phyloP scores from a whole-genome alignment of 2,113 vertebrate genomes.

The Calonectris borealis region DNA sequence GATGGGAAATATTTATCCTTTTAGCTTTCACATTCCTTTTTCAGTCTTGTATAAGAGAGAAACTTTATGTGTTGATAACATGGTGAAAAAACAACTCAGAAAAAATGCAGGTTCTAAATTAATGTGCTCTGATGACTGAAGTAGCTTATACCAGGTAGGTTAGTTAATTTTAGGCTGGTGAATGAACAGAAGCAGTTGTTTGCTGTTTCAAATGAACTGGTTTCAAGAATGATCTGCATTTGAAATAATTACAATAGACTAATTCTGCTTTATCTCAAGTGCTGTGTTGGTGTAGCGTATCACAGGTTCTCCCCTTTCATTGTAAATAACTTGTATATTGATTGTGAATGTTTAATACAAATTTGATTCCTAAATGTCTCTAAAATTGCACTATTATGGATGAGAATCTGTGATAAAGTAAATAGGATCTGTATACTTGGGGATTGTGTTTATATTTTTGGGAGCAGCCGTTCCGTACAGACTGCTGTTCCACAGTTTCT shows the following conservation, averaged over 20 bases:
- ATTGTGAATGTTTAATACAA: background rate
- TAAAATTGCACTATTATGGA: background rate
- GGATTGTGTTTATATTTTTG: background rate
- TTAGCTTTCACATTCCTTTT: background rate
- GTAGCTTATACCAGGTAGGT: background rate
- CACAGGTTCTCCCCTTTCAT: background rate
- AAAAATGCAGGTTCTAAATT: background rate
- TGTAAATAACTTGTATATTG: background rate
- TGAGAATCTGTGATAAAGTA: background rate
- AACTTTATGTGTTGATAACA: background rate
- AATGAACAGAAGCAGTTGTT: background rate
- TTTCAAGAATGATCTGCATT: background rate
- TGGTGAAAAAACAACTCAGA: background rate
- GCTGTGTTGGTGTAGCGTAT: background rate
- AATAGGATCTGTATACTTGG: background rate
- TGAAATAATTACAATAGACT: background rate
- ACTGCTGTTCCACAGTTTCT: background rate
- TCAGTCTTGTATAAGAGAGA: background rate
- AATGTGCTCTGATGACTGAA: background rate
- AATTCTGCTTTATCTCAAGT: background rate
- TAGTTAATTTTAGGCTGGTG: background rate
- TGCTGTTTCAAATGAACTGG: background rate
- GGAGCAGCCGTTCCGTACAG: background rate
- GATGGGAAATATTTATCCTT: constrained; percentile 16
- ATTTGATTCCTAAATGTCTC: background rate